phyloP scores from a whole-genome alignment of 2,113 vertebrate genomes.

The Megaceryle maxima region DNA sequence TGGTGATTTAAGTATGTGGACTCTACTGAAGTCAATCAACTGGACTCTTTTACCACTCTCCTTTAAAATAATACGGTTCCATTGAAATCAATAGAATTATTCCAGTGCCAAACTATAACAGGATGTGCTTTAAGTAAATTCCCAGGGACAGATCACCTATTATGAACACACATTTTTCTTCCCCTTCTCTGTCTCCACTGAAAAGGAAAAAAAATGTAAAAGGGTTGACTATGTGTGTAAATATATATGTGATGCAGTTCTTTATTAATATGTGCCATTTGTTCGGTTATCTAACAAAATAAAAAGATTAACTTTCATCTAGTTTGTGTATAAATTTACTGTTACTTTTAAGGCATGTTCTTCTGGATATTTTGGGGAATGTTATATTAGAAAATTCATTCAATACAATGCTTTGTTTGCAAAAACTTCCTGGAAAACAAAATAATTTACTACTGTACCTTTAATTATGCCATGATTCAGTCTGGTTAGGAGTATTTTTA shows the following conservation, averaged over 20 bases:
- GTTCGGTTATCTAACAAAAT: neutral
- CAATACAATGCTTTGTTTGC: neutral
- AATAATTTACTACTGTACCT: neutral
- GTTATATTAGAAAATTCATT: neutral
- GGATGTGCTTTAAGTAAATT: neutral
- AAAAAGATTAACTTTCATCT: neutral
- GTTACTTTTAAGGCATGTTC: neutral
- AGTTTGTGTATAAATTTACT: neutral
- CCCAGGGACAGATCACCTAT: neutral
- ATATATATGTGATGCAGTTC: neutral
- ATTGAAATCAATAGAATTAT: neutral
- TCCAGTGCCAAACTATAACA: neutral
- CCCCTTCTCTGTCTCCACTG: neutral
- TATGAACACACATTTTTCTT: neutral
- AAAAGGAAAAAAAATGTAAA: neutral
- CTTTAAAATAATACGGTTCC: neutral
- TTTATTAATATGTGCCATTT: neutral
- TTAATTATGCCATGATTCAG: neutral
- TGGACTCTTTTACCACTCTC: neutral
- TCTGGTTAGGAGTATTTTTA: neutral
- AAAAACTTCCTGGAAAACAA: neutral
- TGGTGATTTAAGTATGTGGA: neutral
- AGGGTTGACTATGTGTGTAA: fast-evolving
- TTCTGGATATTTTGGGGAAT: neutral
- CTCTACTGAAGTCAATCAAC: neutral